These are phyloP conservation scores for Cryptus armator DNA, from an alignment of 2,888 invertebrate species.

Conservation along the genomic window DNA sequence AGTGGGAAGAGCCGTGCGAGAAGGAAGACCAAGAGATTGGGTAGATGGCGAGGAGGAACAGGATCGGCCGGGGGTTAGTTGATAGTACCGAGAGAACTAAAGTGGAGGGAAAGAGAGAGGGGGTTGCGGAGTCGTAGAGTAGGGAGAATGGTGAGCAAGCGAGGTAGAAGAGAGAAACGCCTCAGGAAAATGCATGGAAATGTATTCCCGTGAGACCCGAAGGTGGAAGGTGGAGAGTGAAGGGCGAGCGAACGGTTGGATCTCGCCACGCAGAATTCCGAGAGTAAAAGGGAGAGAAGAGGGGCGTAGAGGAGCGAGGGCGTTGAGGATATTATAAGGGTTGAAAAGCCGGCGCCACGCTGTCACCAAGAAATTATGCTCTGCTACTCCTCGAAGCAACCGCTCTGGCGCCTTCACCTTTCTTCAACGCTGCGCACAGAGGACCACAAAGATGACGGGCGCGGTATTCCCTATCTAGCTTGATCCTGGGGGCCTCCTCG, in stretches of 20 bases:
- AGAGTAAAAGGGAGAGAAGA: slow-evolving; percentile 45
- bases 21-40: slow-evolving; percentile 62
- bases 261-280: slow-evolving; percentile 68
- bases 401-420: slow-evolving; percentile 57
- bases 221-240: slow-evolving; percentile 67
- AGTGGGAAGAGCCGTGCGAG: slow-evolving; percentile 2
- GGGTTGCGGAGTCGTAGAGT: slow-evolving; percentile 67
- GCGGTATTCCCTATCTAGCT: slow-evolving; percentile 40
- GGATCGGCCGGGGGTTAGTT: slow-evolving; percentile 68
- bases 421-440: slow-evolving; percentile 53
- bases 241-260: slow-evolving; percentile 65
- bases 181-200: slow-evolving; percentile 84
- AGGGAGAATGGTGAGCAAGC: slow-evolving; percentile 34
- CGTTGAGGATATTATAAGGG: slow-evolving; percentile 83
- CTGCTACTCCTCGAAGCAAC: slow-evolving; percentile 73
- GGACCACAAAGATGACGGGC: slow-evolving; percentile 64
- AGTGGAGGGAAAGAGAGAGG: slow-evolving; percentile 57
- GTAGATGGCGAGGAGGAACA: slow-evolving; percentile 60
- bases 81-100: slow-evolving; percentile 63
- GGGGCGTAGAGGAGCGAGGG: slow-evolving; percentile 65
- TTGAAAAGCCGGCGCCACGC: slow-evolving; percentile 82
- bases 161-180: slow-evolving; percentile 72
- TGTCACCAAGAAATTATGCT: slow-evolving; percentile 84
- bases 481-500: slow-evolving; percentile 40
- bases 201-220: slow-evolving; percentile 79